A percentile compares a stretch with the other conserved stretches of the same genome.
phyloP scores from a whole-genome alignment of 2,113 vertebrate species.

The Dicentrarchus labrax region DNA sequence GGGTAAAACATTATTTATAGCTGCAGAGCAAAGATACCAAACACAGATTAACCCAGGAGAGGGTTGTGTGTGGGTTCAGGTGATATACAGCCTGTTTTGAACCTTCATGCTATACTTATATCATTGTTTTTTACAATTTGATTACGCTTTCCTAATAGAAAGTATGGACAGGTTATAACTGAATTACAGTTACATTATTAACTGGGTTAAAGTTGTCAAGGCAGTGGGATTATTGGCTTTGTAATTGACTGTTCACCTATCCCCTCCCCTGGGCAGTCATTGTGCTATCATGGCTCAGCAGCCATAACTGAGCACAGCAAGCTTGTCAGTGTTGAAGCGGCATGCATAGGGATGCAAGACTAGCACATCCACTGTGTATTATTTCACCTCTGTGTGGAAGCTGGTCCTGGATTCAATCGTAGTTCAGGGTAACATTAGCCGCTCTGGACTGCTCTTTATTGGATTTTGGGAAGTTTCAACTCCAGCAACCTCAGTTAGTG shows the following conservation, averaged over 20 bases:
- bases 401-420: background rate
- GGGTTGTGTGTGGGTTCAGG: background rate
- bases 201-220: too few species aligned
- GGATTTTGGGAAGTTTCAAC: background rate
- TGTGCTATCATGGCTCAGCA: too few species aligned
- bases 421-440: background rate
- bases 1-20: conserved; percentile 52
- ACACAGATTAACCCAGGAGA: conserved; percentile 22
- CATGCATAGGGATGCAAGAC: background rate
- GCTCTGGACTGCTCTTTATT: background rate
- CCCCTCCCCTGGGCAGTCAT: too few species aligned
- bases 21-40: conserved; percentile 35
- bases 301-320: background rate
- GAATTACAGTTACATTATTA: too few species aligned
- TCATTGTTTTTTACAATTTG: background rate
- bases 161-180: too few species aligned
- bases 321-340: background rate
- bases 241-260: too few species aligned
- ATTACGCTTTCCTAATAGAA: too few species aligned
- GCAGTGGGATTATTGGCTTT: too few species aligned
- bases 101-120: background rate
- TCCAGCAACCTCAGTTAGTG: background rate
- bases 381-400: background rate
- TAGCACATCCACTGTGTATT: background rate
- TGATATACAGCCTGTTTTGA: background rate